Conservation (phyloP, 2,113 vertebrate genomes). For the Lamprotornis superbus region DNA sequence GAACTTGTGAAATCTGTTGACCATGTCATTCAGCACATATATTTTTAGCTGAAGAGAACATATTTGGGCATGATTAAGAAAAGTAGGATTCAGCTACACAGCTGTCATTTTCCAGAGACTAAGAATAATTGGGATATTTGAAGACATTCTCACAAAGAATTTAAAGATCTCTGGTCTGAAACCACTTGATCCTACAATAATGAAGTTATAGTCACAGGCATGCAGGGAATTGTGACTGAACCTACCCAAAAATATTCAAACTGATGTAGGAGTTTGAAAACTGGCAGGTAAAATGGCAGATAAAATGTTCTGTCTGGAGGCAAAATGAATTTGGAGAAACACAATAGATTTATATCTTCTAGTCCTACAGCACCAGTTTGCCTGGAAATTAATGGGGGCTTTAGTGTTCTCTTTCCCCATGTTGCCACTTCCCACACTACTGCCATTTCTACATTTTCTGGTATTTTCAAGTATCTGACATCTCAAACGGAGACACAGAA, state of each 20-base stretch:
- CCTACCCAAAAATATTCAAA: neutral
- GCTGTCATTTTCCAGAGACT: neutral
- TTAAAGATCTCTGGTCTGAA: neutral
- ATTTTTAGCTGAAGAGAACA: constrained; percentile 9
- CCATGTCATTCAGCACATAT: neutral
- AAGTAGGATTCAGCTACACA: neutral
- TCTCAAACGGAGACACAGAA: neutral
- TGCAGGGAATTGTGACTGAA: neutral
- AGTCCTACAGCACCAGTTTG: neutral
- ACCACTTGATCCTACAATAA: neutral
- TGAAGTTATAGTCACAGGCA: accelerated
- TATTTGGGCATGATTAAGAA: neutral
- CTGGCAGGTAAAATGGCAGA: neutral
- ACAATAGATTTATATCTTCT: neutral
- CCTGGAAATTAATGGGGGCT: neutral
- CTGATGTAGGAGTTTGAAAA: neutral
- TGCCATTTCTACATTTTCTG: neutral
- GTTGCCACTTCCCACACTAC: neutral
- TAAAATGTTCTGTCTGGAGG: neutral
- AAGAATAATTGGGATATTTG: neutral
- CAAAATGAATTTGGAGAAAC: neutral
- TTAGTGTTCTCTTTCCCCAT: neutral
- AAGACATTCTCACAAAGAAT: neutral
- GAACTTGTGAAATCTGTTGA: neutral
- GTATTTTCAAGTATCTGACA: neutral